Evolutionary conservation across 2,113 vertebrate genomes (phyloP).

Genomic region (Pteronura brasiliensis): DNA sequence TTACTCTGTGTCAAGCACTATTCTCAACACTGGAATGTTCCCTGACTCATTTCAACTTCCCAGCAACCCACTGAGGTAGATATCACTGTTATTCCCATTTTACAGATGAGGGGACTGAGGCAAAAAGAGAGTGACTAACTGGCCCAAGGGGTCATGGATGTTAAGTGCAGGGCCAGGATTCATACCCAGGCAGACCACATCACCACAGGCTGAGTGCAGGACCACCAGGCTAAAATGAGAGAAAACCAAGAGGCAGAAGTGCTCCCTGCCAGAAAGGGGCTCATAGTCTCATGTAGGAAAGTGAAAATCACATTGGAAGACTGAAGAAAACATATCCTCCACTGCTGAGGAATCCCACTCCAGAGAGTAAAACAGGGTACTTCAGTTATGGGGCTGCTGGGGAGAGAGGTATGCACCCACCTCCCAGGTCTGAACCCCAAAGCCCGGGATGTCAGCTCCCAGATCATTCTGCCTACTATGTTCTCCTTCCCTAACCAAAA

Average conservation of each 20-base stretch:
- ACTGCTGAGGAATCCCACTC: background rate
- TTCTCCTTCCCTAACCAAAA: background rate
- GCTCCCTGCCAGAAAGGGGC: background rate
- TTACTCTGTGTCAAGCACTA: background rate
- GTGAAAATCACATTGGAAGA: background rate
- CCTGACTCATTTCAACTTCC: background rate
- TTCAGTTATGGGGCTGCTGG: background rate
- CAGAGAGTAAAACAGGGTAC: background rate
- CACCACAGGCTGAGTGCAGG: accelerated
- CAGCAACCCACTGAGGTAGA: background rate
- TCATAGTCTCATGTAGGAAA: background rate
- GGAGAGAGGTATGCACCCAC: too few species aligned
- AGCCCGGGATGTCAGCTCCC: background rate
- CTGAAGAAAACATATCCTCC: background rate
- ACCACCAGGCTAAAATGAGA: background rate
- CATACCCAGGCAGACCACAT: background rate
- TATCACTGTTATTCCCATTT: background rate
- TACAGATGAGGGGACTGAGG: background rate
- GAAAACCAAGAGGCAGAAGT: background rate
- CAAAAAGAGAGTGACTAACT: background rate
- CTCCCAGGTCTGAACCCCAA: background rate
- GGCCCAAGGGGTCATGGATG: background rate
- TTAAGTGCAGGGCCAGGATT: background rate
- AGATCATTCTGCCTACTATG: background rate
- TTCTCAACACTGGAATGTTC: background rate